phyloP scores from a whole-genome alignment of 2,888 invertebrate genomes.

The Melinopterus prodromus region DNA sequence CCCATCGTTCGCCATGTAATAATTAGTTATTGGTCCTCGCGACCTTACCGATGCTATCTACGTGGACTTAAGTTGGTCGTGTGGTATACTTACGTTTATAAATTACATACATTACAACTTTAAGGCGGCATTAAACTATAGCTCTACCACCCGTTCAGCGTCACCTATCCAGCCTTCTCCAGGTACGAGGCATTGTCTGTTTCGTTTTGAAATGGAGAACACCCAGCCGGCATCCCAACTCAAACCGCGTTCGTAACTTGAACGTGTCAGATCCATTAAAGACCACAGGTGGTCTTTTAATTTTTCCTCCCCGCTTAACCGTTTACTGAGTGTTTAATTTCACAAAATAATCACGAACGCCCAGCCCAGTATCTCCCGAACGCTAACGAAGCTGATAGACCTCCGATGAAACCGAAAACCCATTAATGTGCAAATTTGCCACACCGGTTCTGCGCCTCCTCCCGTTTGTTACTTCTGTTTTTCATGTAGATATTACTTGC shows the following conservation, averaged over 20 bases:
- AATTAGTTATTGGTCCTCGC: background rate
- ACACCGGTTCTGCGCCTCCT: background rate
- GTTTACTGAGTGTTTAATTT: constrained; percentile 16
- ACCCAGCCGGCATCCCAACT: constrained; percentile 17
- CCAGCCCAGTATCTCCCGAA: background rate
- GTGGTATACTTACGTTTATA: background rate
- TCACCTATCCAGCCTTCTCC: background rate
- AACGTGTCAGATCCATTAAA: constrained; percentile 12
- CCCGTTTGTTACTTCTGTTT: background rate
- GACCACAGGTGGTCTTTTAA: constrained; percentile 17
- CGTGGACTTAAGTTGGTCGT: background rate
- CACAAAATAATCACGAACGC: constrained; percentile 8
- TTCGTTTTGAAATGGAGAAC: constrained; percentile 12
- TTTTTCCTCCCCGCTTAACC: constrained; percentile 12
- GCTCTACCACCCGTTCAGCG: background rate
- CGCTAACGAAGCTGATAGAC: background rate
- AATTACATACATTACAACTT: background rate
- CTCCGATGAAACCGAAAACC: background rate
- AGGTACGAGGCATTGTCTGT: constrained; percentile 4
- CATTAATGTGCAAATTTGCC: constrained; percentile 4
- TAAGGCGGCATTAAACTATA: background rate
- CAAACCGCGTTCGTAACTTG: constrained; percentile 4
- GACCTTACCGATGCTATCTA: background rate
- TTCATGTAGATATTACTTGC: background rate
- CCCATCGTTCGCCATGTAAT: background rate